Percentiles rank a stretch among this genome's conserved stretches.
Conservation (phyloP, 2,888 invertebrate species). For the Euspilapteryx auroguttella region DNA sequence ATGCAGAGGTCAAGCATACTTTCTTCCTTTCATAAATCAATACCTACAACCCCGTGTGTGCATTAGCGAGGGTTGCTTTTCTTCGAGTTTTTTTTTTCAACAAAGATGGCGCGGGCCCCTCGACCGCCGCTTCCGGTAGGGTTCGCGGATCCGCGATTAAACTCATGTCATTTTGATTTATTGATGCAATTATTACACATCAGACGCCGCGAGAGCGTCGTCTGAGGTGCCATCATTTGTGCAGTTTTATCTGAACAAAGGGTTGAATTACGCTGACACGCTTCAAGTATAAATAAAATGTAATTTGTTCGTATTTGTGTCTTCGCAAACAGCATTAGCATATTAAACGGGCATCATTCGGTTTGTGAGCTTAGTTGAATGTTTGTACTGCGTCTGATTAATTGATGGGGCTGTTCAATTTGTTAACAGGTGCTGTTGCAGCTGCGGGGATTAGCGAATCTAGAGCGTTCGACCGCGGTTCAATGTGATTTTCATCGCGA, state of each 20-base stretch:
- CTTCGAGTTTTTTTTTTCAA: slow-evolving; percentile 27
- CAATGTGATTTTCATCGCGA: too few relatives aligned
- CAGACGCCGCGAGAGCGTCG: slow-evolving; percentile 9
- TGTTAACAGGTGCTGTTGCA: too few relatives aligned
- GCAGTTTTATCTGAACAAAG: background rate
- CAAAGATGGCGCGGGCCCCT: slow-evolving; percentile 16
- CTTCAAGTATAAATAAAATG: too few relatives aligned
- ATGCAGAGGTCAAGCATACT: slow-evolving; percentile 43
- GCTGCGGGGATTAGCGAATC: too few relatives aligned
- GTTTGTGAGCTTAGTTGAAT: slow-evolving; percentile 4
- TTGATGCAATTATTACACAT: slow-evolving; percentile 35
- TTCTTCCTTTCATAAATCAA: slow-evolving; percentile 37
- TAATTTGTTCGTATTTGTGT: slow-evolving; percentile 4
- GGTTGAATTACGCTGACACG: background rate
- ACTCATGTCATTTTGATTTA: slow-evolving; percentile 53
- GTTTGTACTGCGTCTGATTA: slow-evolving; percentile 6
- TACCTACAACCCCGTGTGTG: slow-evolving; percentile 38
- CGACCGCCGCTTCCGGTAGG: slow-evolving; percentile 21
- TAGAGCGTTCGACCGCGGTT: too few relatives aligned
- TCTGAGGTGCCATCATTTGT: too few relatives aligned
- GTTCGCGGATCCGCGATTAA: slow-evolving; percentile 33
- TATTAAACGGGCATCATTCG: slow-evolving; percentile 5
- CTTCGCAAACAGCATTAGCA: slow-evolving; percentile 7
- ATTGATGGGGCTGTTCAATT: slow-evolving; percentile 1
- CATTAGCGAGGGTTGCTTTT: slow-evolving; percentile 46